Evolutionary conservation across 2,888 invertebrate genomes (phyloP).

Genomic region (Amphipyra berbera): DNA sequence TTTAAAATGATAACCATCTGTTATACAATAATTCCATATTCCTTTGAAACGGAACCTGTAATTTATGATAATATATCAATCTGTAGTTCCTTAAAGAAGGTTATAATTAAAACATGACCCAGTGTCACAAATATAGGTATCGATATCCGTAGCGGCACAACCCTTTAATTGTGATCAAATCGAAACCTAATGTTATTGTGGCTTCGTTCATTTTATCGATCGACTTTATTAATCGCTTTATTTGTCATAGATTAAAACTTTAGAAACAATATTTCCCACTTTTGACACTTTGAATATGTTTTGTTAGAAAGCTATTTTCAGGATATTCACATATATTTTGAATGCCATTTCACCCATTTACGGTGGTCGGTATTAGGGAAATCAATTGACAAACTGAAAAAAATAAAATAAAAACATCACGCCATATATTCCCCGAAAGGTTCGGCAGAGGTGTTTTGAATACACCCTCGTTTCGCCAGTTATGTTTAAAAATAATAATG

Average conservation of each 20-base stretch:
- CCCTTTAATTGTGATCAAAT: slow-evolving; percentile 75
- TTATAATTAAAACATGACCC: slow-evolving; percentile 79
- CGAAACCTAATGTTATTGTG: slow-evolving; percentile 70
- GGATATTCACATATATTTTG: no score
- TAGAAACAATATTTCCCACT: neutral
- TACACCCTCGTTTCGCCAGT: no score
- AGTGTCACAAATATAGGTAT: slow-evolving; percentile 72
- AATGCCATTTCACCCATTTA: no score
- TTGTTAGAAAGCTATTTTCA: no score
- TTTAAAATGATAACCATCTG: slow-evolving; percentile 40
- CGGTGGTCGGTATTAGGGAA: no score
- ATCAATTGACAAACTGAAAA: no score
- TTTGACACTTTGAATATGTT: no score
- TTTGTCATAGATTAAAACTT: slow-evolving; percentile 67
- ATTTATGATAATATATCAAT: slow-evolving; percentile 79
- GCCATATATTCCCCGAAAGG: no score
- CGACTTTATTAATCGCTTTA: slow-evolving; percentile 73
- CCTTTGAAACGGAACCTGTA: slow-evolving; percentile 63
- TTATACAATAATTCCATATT: slow-evolving; percentile 41
- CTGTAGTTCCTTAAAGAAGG: slow-evolving; percentile 59
- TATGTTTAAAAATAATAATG: no score
- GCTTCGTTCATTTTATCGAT: slow-evolving; percentile 69
- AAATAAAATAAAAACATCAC: no score
- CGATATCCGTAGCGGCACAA: slow-evolving; percentile 66
- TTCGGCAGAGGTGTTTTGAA: no score